Evolutionary conservation across 1,140 invertebrate species (phyloP).

Genomic region (Microplitis demolitor): DNA sequence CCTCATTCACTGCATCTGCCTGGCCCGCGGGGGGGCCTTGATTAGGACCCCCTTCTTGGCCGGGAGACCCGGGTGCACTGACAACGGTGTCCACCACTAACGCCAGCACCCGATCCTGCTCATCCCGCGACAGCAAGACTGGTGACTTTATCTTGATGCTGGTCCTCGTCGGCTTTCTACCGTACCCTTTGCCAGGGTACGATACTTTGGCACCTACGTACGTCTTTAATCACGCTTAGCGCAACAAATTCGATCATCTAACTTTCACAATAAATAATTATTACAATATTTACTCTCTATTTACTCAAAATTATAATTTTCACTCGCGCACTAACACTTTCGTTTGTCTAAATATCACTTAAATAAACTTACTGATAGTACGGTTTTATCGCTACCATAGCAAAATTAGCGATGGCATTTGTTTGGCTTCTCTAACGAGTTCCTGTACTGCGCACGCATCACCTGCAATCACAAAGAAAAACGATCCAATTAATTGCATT

Average conservation of each 20-base stretch:
- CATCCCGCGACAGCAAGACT: slow-evolving; percentile 42
- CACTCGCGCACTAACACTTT: too few species aligned
- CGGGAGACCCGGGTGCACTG: slow-evolving; percentile 36
- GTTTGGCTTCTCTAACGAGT: not conserved
- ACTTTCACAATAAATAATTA: not conserved
- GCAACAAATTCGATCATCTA: not conserved
- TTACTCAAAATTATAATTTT: too few species aligned
- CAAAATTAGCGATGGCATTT: not conserved
- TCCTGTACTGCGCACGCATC: slow-evolving; percentile 35
- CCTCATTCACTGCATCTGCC: slow-evolving; percentile 38
- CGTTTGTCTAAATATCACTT: too few species aligned
- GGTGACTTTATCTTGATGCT: slow-evolving; percentile 54
- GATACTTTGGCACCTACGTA: not conserved
- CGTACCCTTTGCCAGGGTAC: slow-evolving; percentile 40
- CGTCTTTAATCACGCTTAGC: not conserved
- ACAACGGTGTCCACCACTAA: slow-evolving; percentile 47
- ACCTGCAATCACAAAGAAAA: slow-evolving; percentile 40
- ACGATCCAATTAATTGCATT: not conserved
- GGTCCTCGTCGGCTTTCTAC: slow-evolving; percentile 37
- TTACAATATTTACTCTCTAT: too few species aligned
- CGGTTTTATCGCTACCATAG: not conserved
- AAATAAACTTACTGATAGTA: too few species aligned
- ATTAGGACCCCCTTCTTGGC: slow-evolving; percentile 41
- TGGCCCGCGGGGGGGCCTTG: slow-evolving; percentile 47
- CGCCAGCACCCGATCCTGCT: slow-evolving; percentile 46